phyloP scores from a whole-genome alignment of 2,888 invertebrate species.

The Trissolcus japonicus region DNA sequence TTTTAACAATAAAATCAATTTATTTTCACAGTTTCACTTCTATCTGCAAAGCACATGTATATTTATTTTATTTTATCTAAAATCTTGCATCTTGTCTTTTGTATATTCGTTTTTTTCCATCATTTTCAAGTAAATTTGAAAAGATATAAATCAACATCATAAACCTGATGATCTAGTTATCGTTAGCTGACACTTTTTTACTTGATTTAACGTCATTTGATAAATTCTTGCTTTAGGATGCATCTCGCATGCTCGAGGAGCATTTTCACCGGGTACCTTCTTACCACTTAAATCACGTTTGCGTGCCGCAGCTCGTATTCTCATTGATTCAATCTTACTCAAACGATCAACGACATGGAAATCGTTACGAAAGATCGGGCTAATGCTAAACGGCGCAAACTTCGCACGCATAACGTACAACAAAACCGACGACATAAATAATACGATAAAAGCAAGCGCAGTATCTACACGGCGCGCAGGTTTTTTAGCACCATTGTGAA shows the following conservation, averaged over 20 bases:
- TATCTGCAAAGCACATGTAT: no score
- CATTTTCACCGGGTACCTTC: slow-evolving; percentile 56
- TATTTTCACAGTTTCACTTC: no score
- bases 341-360: slow-evolving; percentile 59
- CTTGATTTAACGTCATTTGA: slow-evolving; percentile 45
- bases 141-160: slow-evolving; percentile 26
- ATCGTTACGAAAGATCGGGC: slow-evolving; percentile 59
- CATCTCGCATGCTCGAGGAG: slow-evolving; percentile 57
- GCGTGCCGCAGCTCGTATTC: slow-evolving; percentile 59
- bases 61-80: no score
- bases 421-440: slow-evolving; percentile 50
- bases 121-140: no score
- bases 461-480: slow-evolving; percentile 5
- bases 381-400: slow-evolving; percentile 59
- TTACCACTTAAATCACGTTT: slow-evolving; percentile 57
- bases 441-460: slow-evolving; percentile 44
- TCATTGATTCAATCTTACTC: slow-evolving; percentile 59
- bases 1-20: no score
- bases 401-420: slow-evolving; percentile 53
- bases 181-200: slow-evolving; percentile 39
- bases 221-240: slow-evolving; percentile 55
- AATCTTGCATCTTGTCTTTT: no score
- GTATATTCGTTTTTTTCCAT: no score
- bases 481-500: slow-evolving; percentile 8
- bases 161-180: slow-evolving; percentile 50